phyloP scores from a whole-genome alignment of 1,140 invertebrate genomes.

The Hycleus cichorii region DNA sequence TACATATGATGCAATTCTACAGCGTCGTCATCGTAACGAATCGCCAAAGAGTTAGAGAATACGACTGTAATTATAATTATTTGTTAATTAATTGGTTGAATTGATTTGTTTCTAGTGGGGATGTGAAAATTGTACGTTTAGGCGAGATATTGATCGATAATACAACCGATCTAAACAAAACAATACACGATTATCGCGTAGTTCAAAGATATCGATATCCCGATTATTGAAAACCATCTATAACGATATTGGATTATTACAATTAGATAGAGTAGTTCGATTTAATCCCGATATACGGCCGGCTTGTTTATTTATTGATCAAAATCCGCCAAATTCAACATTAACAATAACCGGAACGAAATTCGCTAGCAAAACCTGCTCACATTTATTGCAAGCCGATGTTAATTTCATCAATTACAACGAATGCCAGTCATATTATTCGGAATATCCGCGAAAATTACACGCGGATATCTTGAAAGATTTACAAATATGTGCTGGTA shows the following conservation, averaged over 20 bases:
- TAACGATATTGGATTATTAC: conserved; percentile 26
- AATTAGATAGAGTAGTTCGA: conserved; percentile 10
- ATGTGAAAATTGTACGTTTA: too few relatives aligned
- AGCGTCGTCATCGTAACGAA: too few relatives aligned
- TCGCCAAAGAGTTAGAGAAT: too few relatives aligned
- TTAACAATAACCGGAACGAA: conserved; percentile 7
- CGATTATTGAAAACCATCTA: conserved; percentile 1
- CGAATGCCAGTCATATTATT: neutral
- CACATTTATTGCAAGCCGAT: neutral
- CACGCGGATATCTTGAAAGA: neutral
- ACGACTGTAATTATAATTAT: too few relatives aligned
- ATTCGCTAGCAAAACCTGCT: neutral
- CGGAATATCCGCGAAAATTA: neutral
- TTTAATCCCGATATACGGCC: conserved; percentile 1
- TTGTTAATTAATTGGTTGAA: too few relatives aligned
- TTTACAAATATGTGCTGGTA: conserved; percentile 13
- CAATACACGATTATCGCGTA: too few relatives aligned
- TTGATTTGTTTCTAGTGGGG: too few relatives aligned
- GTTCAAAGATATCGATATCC: too few relatives aligned
- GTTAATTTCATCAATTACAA: neutral
- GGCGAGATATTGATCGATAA: too few relatives aligned
- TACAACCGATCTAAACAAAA: too few relatives aligned
- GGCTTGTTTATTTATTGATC: conserved; percentile 15
- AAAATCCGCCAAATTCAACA: neutral
- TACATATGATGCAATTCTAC: too few relatives aligned